These are phyloP conservation scores for Acromyrmex charruanus DNA, from an alignment of 1,140 invertebrate genomes.

Conservation along the genomic window DNA sequence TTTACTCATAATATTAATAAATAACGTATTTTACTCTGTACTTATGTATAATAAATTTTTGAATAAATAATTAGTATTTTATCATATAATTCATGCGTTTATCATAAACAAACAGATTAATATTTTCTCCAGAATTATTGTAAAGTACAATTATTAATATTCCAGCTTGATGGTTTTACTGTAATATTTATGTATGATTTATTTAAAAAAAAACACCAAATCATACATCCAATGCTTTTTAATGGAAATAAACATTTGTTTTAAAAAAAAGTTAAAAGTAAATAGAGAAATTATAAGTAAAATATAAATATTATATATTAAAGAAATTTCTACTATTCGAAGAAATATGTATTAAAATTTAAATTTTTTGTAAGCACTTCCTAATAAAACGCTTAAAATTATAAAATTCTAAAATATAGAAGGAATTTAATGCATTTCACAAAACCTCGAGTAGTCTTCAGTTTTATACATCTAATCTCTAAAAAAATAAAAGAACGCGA, in stretches of 20 bases:
- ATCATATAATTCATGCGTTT: background rate
- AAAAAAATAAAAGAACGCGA: background rate
- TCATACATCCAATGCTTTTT: background rate
- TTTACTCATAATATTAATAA: conserved; percentile 17
- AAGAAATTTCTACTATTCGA: too few species aligned
- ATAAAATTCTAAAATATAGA: background rate
- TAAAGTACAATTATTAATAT: background rate
- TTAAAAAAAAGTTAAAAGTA: background rate
- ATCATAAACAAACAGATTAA: background rate
- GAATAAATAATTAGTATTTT: background rate
- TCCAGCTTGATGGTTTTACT: background rate
- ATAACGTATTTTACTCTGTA: background rate
- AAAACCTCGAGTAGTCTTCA: background rate
- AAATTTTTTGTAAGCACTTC: too few species aligned
- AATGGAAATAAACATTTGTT: background rate
- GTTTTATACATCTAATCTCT: background rate
- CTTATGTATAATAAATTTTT: background rate
- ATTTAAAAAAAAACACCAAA: background rate
- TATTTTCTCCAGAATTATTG: conserved; percentile 8
- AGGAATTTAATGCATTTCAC: background rate
- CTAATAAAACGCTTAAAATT: background rate
- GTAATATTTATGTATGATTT: background rate
- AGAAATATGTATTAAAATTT: too few species aligned
- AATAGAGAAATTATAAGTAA: background rate
- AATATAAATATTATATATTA: background rate